Evolutionary conservation across 1,140 invertebrate species (phyloP), one percentile per base, ranked within the genome.

Genomic region (Lycorma delicatula): DNA sequence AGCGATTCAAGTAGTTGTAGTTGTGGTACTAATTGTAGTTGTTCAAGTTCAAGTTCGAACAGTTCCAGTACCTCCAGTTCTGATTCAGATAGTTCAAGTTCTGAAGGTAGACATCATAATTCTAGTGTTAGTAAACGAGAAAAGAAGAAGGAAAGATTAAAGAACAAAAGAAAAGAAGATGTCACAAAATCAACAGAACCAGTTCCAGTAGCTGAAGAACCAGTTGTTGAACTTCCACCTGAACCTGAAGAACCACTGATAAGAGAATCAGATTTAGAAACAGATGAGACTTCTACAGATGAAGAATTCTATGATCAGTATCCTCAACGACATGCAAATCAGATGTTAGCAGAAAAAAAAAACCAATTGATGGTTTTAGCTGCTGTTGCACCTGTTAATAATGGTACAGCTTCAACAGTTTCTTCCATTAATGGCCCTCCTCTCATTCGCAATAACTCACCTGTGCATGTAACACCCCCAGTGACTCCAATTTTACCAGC

Each of bases 281-380:
- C 87, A 0, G 82, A 84, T 23, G 84, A 91, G 68, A 85, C 87
- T 27, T 85, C 87, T 38, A 89, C 87, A 1, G 89, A 91, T 68
- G 87, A 90, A 73, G 86, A 89, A 62, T 91, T 91, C 72, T 90
- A 91, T 68, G 87, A 90, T 68, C 80, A 87, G 63, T 77, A 88
- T 74, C 88, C 88, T 1, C 84, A 88, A 60, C 76, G 76, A 59
- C 67, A 85, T 41, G 82, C 81, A 1, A 84, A 78, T 54, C 85
- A 87, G 69, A 52, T 86, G 47, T 64, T 87, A 22, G 79, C 80
- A 9, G 84, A 89, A 63, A 88, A 66, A 70, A 78, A 84, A 5
- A 84, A 85, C 63, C 82, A 85, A 59, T 59, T 85, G 29, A 70
- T 85, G 65, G 63, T 78, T 1, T 64, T 81, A 36, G 79, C 81